Conservation (phyloP, 2,797 vertebrate genomes). For the Acanthiza pusilla region DNA sequence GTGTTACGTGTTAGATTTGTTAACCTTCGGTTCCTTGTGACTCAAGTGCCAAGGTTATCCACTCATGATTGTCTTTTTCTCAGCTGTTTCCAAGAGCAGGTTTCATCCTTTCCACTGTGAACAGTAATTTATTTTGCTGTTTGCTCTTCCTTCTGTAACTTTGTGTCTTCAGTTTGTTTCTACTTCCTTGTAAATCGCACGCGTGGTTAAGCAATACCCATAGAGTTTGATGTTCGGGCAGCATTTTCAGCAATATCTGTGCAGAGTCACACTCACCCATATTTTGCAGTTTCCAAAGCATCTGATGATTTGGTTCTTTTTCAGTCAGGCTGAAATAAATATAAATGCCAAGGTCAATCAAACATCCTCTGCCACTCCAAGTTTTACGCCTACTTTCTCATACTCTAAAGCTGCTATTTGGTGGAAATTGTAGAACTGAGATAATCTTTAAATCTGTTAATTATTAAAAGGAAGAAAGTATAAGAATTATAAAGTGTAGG, state of each 20-base stretch:
- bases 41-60: not conserved
- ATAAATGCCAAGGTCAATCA: not conserved
- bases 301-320: not conserved
- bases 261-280: not conserved
- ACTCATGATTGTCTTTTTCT: not conserved
- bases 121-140: not conserved
- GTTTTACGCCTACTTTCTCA: not conserved
- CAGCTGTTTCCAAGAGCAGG: not conserved
- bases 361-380: not conserved
- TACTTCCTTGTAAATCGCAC: not conserved
- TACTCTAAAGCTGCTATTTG: not conserved
- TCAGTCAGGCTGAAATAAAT: not conserved
- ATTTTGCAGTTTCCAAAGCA: not conserved
- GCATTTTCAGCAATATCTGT: not conserved
- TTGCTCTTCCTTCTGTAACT: not conserved
- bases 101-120: not conserved
- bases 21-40: not conserved
- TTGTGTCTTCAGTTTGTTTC: not conserved
- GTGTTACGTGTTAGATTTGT: not conserved
- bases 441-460: not conserved
- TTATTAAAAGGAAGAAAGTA: not conserved
- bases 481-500: not conserved
- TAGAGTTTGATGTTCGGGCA: not conserved
- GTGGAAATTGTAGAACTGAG: not conserved
- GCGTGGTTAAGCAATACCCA: not conserved